Conservation (phyloP, 2,113 vertebrate genomes). For the Catharus fuscescens region DNA sequence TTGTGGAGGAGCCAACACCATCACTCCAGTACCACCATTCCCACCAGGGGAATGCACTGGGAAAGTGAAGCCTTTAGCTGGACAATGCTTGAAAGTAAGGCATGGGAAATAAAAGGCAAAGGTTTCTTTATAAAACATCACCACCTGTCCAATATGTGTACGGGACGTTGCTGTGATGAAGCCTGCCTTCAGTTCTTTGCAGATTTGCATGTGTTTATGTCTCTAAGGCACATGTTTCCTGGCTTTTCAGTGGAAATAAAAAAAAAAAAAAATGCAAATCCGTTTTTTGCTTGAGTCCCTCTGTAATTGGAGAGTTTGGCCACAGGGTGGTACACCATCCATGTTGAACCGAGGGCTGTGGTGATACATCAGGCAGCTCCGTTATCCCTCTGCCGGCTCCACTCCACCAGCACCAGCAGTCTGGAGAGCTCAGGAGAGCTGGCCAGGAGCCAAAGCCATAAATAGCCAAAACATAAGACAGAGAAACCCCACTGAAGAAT, state of each 20-base stretch:
- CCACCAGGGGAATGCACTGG: not conserved
- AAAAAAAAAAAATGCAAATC: not conserved
- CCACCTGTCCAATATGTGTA: not conserved
- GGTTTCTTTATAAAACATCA: not conserved
- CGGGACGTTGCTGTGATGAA: not conserved
- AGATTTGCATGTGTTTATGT: not conserved
- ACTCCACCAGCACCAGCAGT: conserved; percentile 74
- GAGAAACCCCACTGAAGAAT: not conserved
- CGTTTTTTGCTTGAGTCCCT: conserved; percentile 49
- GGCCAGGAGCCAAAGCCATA: conserved; percentile 59
- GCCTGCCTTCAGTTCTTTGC: conserved; percentile 25
- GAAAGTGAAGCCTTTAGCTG: not conserved
- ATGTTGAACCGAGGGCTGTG: conserved; percentile 78
- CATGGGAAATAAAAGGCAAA: not conserved
- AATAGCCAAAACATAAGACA: conserved; percentile 5
- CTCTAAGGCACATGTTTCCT: not conserved
- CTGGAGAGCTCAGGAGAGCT: conserved; percentile 77
- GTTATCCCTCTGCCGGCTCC: conserved; percentile 72
- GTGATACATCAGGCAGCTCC: conserved; percentile 76
- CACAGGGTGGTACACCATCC: conserved; percentile 90
- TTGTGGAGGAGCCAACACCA: not conserved
- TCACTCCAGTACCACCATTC: not conserved
- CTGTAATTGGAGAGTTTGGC: conserved; percentile 85
- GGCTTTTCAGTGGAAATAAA: not conserved
- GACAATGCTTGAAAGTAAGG: not conserved